Base-by-base conservation (phyloP, 2,113 vertebrate genomes). In the Zapus hudsonius region DNA sequence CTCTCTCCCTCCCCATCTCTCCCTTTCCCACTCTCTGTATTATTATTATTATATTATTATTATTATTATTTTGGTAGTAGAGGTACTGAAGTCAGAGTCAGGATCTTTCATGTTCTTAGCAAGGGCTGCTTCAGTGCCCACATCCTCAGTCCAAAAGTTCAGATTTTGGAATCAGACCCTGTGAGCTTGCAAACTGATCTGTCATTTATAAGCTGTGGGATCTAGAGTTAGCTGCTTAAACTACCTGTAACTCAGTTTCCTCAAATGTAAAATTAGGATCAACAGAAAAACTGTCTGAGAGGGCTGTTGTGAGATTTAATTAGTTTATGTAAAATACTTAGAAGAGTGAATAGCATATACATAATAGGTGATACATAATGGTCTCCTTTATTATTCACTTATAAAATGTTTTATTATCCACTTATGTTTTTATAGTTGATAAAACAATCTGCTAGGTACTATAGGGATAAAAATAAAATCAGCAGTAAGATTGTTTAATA, bases 381-480 rank as follows among this genome's bases (percentile, higher is more conserved):
- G 33, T 29, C 27, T 7, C 7, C 15, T n/a, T 70, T 57, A 69
- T 2, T 73, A 29, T 84, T 84, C 80, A 3, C n/a, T 74, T 87
- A 66, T 66, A 36, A 69, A 67, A 36, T 36, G 33, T 40, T 87
- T 63, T 87, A 90, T 27, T 89, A 44, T 47, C 47, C 47, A 90
- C 19, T 87, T 75, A 19, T 36, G 74, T 70, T 85, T 76, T 36
- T 52, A 2, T 47, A 27, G 29, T 3, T 73, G 72, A 67, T 36
- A 73, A 66, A 88, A 76, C 70, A 12, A 42, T 57, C 4, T 66
- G 38, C 38, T 57, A 92, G 42, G 23, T 78, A 92, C 75, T 86
- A 36, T 64, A n/a, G 57, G 38, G 20, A 74, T 38, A 92, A 88
- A 96, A 94, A 47, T 42, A 2, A 89, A 93, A 52, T 72, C 1